Conservation (phyloP, 2,113 vertebrate species). For the Antechinus flavipes region DNA sequence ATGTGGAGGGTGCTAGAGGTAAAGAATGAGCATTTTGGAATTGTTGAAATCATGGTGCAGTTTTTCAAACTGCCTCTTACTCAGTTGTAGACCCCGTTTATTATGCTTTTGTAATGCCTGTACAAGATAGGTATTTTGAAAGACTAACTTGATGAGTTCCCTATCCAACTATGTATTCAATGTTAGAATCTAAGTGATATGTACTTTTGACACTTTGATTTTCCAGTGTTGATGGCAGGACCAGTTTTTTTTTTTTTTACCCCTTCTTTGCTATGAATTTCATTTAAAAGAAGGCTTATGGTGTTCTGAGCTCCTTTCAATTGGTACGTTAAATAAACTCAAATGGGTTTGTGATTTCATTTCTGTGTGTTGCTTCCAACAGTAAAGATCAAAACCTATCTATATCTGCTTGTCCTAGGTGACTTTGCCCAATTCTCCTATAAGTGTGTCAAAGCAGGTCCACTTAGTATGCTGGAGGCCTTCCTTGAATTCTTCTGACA, state of each 20-base stretch:
- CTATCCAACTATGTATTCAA: not conserved
- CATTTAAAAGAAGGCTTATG: not conserved
- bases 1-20: not conserved
- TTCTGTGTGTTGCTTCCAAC: not conserved
- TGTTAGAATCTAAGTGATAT: not conserved
- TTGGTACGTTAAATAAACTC: not conserved
- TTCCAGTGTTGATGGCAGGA: not conserved
- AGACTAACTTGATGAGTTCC: not conserved
- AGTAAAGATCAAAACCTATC: not conserved
- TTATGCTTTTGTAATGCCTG: not conserved
- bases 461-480: not conserved
- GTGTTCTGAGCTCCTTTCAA: not conserved
- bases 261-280: not conserved
- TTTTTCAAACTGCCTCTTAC: not conserved
- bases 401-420: not conserved
- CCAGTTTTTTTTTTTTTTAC: not conserved
- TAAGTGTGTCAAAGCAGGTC: not conserved
- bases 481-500: not conserved
- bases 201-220: not conserved
- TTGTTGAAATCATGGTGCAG: not conserved
- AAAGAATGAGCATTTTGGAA: not conserved
- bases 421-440: not conserved
- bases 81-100: not conserved
- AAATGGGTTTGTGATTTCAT: not conserved
- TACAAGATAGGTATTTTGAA: not conserved